Evolutionary conservation across 2,888 invertebrate species (phyloP).

Genomic region (Andrena fulva): DNA sequence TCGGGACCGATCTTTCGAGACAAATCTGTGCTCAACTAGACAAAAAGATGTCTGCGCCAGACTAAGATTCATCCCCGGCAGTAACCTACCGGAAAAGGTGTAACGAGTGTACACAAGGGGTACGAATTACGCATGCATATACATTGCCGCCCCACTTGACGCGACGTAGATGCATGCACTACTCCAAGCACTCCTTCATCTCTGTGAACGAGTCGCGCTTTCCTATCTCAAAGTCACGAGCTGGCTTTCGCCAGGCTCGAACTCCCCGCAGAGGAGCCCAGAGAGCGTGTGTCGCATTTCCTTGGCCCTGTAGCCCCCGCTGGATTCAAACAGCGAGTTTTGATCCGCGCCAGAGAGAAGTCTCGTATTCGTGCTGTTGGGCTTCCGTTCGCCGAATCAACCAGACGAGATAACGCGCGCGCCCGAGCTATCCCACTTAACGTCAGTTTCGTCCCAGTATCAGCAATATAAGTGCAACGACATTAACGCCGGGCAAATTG

Average conservation of each 20-base stretch:
- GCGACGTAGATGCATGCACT: not conserved
- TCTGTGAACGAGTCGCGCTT: not conserved
- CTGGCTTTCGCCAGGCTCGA: constrained; percentile 11
- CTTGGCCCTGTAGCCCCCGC: not conserved
- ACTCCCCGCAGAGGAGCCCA: not conserved
- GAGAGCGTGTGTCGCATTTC: constrained; percentile 23
- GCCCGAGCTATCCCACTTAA: not conserved
- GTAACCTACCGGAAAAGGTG: too few relatives aligned
- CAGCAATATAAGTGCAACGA: not conserved
- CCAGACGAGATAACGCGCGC: constrained; percentile 9
- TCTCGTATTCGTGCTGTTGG: not conserved
- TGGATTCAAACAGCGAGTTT: constrained; percentile 11
- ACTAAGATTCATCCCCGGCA: not conserved
- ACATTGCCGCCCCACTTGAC: not conserved
- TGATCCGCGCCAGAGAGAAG: constrained; percentile 9
- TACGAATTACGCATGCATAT: constrained; percentile 10
- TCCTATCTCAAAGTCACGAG: constrained; percentile 15
- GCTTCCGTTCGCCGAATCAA: constrained; percentile 19
- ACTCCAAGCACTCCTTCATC: not conserved
- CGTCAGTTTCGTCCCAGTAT: not conserved
- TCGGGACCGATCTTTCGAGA: too few relatives aligned
- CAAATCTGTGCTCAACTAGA: too few relatives aligned
- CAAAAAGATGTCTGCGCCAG: too few relatives aligned
- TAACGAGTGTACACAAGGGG: not conserved
- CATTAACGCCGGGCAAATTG: not conserved